phyloP scores from a whole-genome alignment of 1,140 invertebrate genomes.

The Archegozetes longisetosus region DNA sequence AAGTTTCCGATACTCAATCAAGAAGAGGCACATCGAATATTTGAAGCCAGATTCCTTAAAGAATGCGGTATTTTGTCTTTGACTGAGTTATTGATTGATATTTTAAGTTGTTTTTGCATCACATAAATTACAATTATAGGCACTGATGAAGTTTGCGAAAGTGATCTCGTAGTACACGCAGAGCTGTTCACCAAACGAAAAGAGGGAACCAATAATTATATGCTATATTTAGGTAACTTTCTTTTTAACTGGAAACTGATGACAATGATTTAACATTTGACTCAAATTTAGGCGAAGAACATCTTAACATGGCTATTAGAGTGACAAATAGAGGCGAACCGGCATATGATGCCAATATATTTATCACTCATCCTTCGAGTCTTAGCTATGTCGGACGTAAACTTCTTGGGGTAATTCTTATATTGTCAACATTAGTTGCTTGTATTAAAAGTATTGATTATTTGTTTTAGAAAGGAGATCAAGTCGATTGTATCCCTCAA shows the following conservation, averaged over 20 bases:
- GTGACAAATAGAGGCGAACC: conserved; percentile 65
- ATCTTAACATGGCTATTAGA: conserved; percentile 54
- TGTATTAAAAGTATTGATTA: too few species aligned
- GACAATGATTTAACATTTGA: conserved; percentile 15
- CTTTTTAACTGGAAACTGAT: conserved; percentile 3
- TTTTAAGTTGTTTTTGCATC: conserved; percentile 1
- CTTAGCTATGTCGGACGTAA: conserved; percentile 54
- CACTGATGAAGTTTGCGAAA: conserved; percentile 68
- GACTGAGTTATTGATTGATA: neutral
- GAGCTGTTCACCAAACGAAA: conserved; percentile 28
- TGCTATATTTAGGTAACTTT: conserved; percentile 10
- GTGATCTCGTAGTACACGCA: conserved; percentile 54
- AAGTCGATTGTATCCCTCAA: conserved; percentile 31
- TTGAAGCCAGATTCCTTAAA: conserved; percentile 74
- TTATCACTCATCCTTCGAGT: conserved; percentile 54
- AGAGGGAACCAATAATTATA: conserved; percentile 10
- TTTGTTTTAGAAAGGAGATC: conserved; percentile 20
- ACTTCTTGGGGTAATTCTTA: conserved; percentile 20
- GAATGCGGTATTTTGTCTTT: conserved; percentile 50
- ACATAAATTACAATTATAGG: neutral
- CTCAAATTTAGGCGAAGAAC: conserved; percentile 48
- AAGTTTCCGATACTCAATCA: conserved; percentile 74
- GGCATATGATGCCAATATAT: conserved; percentile 74
- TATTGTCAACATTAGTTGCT: too few species aligned
- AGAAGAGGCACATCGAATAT: conserved; percentile 58